phyloP scores from a whole-genome alignment of 2,888 invertebrate genomes.

The Netelia melanura region DNA sequence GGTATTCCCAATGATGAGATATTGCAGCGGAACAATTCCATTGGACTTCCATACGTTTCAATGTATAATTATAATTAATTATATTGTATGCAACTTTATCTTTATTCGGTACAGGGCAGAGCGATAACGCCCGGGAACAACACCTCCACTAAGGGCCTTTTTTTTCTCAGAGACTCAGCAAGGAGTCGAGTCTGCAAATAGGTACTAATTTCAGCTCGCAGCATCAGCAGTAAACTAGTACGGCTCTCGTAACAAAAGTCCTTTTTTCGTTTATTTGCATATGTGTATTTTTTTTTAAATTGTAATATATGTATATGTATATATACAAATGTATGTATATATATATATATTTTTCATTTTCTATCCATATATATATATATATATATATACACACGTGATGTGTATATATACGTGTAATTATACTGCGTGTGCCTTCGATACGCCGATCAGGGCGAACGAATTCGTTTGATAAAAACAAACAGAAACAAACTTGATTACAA shows the following conservation, averaged over 20 bases:
- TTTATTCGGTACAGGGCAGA: constrained; percentile 62
- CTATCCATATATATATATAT: constrained; percentile 11
- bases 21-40: neutral
- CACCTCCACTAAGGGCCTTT: constrained; percentile 55
- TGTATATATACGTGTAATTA: constrained; percentile 45
- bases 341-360: constrained; percentile 9
- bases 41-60: constrained; percentile 1
- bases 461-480: constrained; percentile 49
- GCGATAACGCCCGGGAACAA: constrained; percentile 46
- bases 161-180: constrained; percentile 34
- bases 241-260: constrained; percentile 54
- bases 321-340: constrained; percentile 13
- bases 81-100: constrained; percentile 61
- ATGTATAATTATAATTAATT: constrained; percentile 41
- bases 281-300: constrained; percentile 43
- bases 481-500: constrained; percentile 48
- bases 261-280: constrained; percentile 51
- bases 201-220: constrained; percentile 39
- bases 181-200: constrained; percentile 35
- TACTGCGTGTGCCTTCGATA: constrained; percentile 58
- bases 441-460: constrained; percentile 37
- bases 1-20: neutral
- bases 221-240: constrained; percentile 43
- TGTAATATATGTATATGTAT: constrained; percentile 6
- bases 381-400: neutral